A percentile compares a stretch with the other conserved stretches of the same genome.
Evolutionary conservation across 2,888 invertebrate genomes (phyloP).

Genomic region (Thumatha senex): DNA sequence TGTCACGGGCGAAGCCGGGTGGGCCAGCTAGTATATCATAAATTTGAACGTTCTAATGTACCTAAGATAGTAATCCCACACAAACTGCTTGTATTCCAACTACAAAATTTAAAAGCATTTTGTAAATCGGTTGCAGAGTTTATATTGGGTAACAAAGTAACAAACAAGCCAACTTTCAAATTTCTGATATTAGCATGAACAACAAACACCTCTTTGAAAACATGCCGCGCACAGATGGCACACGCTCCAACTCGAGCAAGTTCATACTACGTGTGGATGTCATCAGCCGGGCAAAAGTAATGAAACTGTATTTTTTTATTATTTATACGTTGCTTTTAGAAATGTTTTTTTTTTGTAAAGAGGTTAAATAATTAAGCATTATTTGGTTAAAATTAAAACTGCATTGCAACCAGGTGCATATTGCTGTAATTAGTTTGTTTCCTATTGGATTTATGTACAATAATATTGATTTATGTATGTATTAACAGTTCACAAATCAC

Average conservation of each 20-base stretch:
- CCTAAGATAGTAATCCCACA: background rate
- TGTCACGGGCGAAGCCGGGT: too few relatives aligned
- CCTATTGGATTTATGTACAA: too few relatives aligned
- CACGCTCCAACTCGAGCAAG: slow-evolving; percentile 3
- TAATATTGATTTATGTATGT: too few relatives aligned
- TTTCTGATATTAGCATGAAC: slow-evolving; percentile 15
- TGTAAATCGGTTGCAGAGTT: slow-evolving; percentile 3
- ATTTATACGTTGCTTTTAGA: background rate
- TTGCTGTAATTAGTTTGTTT: too few relatives aligned
- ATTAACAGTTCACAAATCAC: too few relatives aligned
- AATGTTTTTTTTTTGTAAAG: too few relatives aligned
- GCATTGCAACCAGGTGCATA: too few relatives aligned
- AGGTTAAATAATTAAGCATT: too few relatives aligned
- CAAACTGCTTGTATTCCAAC: background rate
- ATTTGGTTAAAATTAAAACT: too few relatives aligned
- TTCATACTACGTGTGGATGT: slow-evolving; percentile 4
- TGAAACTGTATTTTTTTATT: slow-evolving; percentile 4
- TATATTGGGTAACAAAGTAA: slow-evolving; percentile 9
- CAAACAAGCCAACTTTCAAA: slow-evolving; percentile 10
- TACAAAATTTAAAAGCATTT: slow-evolving; percentile 2
- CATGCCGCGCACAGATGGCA: slow-evolving; percentile 8
- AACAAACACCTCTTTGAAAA: slow-evolving; percentile 12
- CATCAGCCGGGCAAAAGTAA: slow-evolving; percentile 3
- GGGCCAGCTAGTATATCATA: too few relatives aligned
- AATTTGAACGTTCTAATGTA: too few relatives aligned